Evolutionary conservation across 2,113 vertebrate genomes (phyloP), one percentile per base, ranked within the genome.

Genomic region (Heteronetta atricapilla): DNA sequence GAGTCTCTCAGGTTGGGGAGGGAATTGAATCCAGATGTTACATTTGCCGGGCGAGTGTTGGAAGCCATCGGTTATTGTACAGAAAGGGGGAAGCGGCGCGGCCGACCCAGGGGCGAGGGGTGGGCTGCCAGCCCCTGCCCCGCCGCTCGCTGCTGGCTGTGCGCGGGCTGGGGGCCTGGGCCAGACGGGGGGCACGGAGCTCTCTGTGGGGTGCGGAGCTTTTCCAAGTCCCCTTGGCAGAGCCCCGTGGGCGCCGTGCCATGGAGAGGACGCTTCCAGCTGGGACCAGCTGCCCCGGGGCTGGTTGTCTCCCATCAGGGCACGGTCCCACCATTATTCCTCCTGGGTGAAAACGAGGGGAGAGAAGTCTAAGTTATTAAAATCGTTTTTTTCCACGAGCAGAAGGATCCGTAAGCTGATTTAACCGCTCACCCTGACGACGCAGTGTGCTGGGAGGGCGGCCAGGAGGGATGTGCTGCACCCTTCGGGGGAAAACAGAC

Each of bases 1-100:
- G 90, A 96, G 88, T 33, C 90, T 80, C 86, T 50, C 17, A 10
- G 76, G 63, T 25, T 64, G 81, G 91, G 94, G 69, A 93, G 53
- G 77, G 91, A 75, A 92, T 56, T 69, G 81, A 85, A 94, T 91
- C 74, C 91, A 94, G 93, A 76, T 91, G 90, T 85, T 77, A 62
- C 8, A 5, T 42, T 83, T 77, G 86, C 86, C 64, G 62, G 86
- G 77, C 20, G 81, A 82, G 67, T 3, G 33, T 48, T 82, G 66
- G 68, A 77, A 90, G 74, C 26, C 25, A 34, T 60, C 18, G 34
- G 38, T 89, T 85, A 25, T 64, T 76, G 26, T 18, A 42, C 22
- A 31, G 34, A 44, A 75, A 72, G 22, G 3, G 52, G 48, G 69
- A 82, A 69, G 13, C 19, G 40, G 72, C 44, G 89, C 59, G 36